phyloP scores from a whole-genome alignment of 2,888 invertebrate species.

The Petrolisthes cinctipes region DNA sequence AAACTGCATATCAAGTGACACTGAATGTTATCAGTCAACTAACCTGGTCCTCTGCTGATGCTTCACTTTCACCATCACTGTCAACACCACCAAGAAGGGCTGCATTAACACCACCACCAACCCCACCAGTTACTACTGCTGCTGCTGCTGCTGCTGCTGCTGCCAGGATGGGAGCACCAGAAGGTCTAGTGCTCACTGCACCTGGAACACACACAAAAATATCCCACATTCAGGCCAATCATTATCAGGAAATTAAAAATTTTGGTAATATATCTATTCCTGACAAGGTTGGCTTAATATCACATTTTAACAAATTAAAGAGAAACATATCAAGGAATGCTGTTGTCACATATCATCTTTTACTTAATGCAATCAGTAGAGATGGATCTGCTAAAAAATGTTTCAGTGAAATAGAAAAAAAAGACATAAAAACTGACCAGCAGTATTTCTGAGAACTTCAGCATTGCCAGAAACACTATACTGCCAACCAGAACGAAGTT shows the following conservation, averaged over 20 bases:
- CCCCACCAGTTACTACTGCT: slow-evolving; percentile 5
- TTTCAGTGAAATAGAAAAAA: not conserved
- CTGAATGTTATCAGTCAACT: too few species aligned
- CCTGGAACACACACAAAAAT: slow-evolving; percentile 22
- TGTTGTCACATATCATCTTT: too few species aligned
- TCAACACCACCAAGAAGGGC: slow-evolving; percentile 7
- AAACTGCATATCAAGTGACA: too few species aligned
- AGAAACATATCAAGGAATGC: too few species aligned
- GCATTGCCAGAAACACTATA: slow-evolving; percentile 64
- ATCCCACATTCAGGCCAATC: not conserved
- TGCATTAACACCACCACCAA: not conserved
- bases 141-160: slow-evolving; percentile 24
- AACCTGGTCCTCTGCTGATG: slow-evolving; percentile 47
- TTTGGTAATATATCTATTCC: not conserved
- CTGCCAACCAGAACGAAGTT: slow-evolving; percentile 62
- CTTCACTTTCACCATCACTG: slow-evolving; percentile 56
- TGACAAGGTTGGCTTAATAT: too few species aligned
- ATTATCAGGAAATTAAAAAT: not conserved
- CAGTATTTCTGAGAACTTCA: slow-evolving; percentile 61
- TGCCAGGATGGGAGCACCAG: slow-evolving; percentile 49
- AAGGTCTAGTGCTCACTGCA: slow-evolving; percentile 54
- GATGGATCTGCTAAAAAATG: too few species aligned
- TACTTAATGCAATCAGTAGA: too few species aligned
- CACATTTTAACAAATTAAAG: too few species aligned
- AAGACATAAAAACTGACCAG: slow-evolving; percentile 21